Conservation (phyloP, 2,113 vertebrate genomes). For the Hemichromis elongatus region DNA sequence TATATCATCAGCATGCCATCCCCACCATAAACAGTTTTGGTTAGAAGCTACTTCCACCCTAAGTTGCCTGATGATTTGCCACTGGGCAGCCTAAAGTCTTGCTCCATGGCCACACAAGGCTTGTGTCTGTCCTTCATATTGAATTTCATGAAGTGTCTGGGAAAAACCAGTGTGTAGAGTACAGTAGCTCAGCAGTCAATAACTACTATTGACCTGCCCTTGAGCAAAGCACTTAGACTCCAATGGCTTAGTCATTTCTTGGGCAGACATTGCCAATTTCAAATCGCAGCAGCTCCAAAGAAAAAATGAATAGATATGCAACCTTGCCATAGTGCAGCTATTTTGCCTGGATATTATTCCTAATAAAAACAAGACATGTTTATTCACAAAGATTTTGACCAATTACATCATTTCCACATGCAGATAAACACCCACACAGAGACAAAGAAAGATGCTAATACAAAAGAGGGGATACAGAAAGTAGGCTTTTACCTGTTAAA, state of each 20-base stretch:
- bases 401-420: neutral
- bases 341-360: neutral
- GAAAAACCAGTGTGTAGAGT: neutral
- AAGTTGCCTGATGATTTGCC: neutral
- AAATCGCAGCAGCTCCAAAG: neutral
- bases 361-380: neutral
- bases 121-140: neutral
- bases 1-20: neutral
- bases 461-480: neutral
- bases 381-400: neutral
- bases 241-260: conserved; percentile 5
- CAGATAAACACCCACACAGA: neutral
- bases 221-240: conserved; percentile 15
- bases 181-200: conserved; percentile 8
- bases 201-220: conserved; percentile 15
- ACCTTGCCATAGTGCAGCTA: neutral
- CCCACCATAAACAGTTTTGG: fast-evolving
- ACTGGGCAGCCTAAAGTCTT: neutral
- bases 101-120: neutral
- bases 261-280: neutral
- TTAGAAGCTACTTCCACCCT: fast-evolving
- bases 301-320: neutral
- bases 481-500: neutral
- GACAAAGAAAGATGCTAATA: neutral
- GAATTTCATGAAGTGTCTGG: neutral